Evolutionary conservation across 2,888 invertebrate species (phyloP), one percentile per base, ranked within the genome.

Genomic region (Drosophila stalkeri): DNA sequence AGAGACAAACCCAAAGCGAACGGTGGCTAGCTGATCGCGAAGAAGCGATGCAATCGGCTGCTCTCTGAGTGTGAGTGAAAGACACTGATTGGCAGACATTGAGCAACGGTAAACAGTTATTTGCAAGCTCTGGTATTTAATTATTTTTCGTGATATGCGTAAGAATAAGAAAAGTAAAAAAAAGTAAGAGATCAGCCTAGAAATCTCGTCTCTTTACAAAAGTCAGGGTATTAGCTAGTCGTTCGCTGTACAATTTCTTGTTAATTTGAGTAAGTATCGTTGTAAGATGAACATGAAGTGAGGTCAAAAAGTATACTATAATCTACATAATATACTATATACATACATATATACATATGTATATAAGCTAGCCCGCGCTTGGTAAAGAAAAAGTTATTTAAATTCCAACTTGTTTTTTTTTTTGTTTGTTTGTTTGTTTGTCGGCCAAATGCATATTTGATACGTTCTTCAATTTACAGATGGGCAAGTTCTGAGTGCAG

Each of bases 401-500:
- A 55, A 55, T 55, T 41, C 27, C 31, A 52, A 27, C 18, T 23
- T 20, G 8, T 39, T 51, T 20, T 35, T 49, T 5, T 6, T 51
- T 20, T 35, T 49, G 2, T 6, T 12, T n/a, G 9, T 47, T 4
- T 9, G 27, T 31, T n/a, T 31, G 3, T 31, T 23, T 33, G 7
- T 3, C 11, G 35, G 14, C 23, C 57, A 57, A 44, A 52, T 35
- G 39, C n/a, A 20, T 20, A 33, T 49, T 35, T 27, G 20, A 55
- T 43, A 20, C n/a, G 54, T 39, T 73, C 37, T 39, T 6, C 43
- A 23, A 66, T 62, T 67, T 67, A 35, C 47, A 74, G 31, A 39
- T 49, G 62, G 46, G 18, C 46, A 63, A 59, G 46, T 31, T 16
- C 39, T 46, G 56, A 68, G 74, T 68, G 74, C 74, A 68, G 46